Conservation (phyloP, 2,888 invertebrate genomes). For the Ectobius pallidus region DNA sequence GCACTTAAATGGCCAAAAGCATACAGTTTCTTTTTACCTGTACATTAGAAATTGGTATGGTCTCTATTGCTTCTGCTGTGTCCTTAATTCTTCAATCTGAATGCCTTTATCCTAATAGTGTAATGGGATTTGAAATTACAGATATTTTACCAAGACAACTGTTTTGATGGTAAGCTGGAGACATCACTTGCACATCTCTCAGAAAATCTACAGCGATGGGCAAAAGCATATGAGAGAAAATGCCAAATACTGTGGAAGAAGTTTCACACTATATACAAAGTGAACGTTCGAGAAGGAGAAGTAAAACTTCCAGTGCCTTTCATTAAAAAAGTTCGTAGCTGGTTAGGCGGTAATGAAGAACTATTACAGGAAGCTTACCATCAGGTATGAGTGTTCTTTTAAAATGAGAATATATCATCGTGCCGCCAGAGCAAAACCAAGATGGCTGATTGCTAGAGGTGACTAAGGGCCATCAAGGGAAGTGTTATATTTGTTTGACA, state of each 20-base stretch:
- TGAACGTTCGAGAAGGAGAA: constrained; percentile 32
- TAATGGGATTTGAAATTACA: too few species aligned
- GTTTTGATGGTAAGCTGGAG: constrained; percentile 18
- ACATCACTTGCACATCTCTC: background rate
- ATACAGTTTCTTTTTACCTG: too few species aligned
- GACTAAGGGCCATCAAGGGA: too few species aligned
- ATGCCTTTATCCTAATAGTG: too few species aligned
- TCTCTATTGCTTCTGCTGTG: too few species aligned
- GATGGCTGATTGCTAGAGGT: too few species aligned
- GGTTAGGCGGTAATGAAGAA: constrained; percentile 31
- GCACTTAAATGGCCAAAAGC: too few species aligned
- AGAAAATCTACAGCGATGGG: constrained; percentile 17
- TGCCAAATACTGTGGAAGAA: constrained; percentile 40
- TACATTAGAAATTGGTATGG: too few species aligned
- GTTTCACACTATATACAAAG: constrained; percentile 38
- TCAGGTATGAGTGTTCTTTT: constrained; percentile 38
- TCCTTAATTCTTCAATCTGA: too few species aligned
- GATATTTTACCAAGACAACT: constrained; percentile 25
- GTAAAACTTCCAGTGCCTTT: constrained; percentile 27
- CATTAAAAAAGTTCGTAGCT: constrained; percentile 19
- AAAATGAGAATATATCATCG: too few species aligned
- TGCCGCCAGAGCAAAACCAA: too few species aligned
- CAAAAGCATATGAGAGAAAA: constrained; percentile 28
- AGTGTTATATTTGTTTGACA: too few species aligned
- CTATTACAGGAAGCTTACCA: constrained; percentile 19